These are phyloP conservation scores for Amorpha juglandis DNA, from an alignment of 2,888 invertebrate genomes.

Conservation along the genomic window DNA sequence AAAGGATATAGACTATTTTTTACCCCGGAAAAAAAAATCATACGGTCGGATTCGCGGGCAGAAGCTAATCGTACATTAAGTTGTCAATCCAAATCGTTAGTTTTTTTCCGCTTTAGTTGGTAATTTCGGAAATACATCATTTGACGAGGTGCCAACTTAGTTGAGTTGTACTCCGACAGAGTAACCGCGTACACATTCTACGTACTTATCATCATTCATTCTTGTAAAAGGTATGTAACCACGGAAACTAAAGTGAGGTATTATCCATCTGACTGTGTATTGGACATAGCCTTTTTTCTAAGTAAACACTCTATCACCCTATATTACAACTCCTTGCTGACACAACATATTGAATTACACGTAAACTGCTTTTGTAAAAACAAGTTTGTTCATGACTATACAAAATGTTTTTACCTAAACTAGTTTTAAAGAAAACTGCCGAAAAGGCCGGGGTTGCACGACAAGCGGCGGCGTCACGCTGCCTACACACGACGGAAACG, in stretches of 20 bases:
- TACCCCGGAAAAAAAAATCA: too few species aligned
- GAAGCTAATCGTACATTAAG: too few species aligned
- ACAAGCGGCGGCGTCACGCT: conserved; percentile 78
- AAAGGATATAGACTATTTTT: too few species aligned
- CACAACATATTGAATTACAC: not conserved
- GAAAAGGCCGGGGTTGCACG: conserved; percentile 52
- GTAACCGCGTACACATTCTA: too few species aligned
- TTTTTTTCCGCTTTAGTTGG: too few species aligned
- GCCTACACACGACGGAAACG: conserved; percentile 84
- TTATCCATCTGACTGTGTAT: not conserved
- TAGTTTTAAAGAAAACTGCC: conserved; percentile 46
- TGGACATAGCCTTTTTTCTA: not conserved
- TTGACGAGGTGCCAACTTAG: too few species aligned
- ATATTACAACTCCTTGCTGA: not conserved
- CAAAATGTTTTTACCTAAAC: conserved; percentile 9
- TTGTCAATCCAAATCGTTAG: too few species aligned
- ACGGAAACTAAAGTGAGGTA: not conserved
- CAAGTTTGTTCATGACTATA: conserved; percentile 1
- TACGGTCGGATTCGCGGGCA: too few species aligned
- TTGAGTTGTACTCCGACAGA: too few species aligned
- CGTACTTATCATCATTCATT: too few species aligned
- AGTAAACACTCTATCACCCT: not conserved
- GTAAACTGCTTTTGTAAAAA: not conserved
- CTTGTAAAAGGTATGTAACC: too few species aligned
- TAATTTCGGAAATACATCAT: too few species aligned